These are phyloP conservation scores for Hypselothyrea guttata DNA, from an alignment of 2,888 invertebrate genomes.

Conservation along the genomic window DNA sequence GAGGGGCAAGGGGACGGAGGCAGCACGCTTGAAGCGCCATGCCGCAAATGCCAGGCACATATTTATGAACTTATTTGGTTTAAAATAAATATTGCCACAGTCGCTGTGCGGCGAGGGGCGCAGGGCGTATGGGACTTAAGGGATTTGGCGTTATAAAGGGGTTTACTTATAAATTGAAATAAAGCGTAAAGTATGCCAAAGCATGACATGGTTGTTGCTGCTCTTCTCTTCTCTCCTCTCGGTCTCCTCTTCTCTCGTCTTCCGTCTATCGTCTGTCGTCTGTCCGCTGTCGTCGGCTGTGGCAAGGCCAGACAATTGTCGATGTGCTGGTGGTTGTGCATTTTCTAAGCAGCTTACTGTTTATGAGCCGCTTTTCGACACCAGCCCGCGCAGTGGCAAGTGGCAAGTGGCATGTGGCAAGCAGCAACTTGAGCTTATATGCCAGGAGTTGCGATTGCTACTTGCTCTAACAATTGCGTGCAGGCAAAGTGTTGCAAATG, in stretches of 20 bases:
- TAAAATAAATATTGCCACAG: conserved; percentile 63
- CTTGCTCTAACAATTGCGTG: conserved; percentile 19
- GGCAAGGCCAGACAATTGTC: conserved; percentile 29
- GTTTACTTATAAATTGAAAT: conserved; percentile 68
- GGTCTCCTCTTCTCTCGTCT: not conserved
- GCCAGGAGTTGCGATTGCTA: conserved; percentile 18
- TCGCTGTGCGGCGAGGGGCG: not conserved
- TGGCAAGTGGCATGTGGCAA: conserved; percentile 13
- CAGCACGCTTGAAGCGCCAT: conserved; percentile 32
- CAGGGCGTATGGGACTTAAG: conserved; percentile 38
- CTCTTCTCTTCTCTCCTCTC: not conserved
- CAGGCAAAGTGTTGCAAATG: conserved; percentile 60
- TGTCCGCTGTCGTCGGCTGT: no score
- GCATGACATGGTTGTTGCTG: conserved; percentile 24
- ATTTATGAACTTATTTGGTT: conserved; percentile 77
- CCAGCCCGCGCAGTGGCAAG: conserved; percentile 31
- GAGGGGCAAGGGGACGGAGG: not conserved
- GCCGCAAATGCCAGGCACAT: conserved; percentile 50
- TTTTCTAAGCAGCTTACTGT: conserved; percentile 70
- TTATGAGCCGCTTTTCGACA: conserved; percentile 71
- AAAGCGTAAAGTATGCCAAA: conserved; percentile 56
- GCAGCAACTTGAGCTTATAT: conserved; percentile 24
- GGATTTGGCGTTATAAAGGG: conserved; percentile 66
- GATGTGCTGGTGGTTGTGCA: conserved; percentile 52
- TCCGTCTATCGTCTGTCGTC: no score